Conservation (phyloP, 2,797 vertebrate genomes). For the Discoglossus pictus region DNA sequence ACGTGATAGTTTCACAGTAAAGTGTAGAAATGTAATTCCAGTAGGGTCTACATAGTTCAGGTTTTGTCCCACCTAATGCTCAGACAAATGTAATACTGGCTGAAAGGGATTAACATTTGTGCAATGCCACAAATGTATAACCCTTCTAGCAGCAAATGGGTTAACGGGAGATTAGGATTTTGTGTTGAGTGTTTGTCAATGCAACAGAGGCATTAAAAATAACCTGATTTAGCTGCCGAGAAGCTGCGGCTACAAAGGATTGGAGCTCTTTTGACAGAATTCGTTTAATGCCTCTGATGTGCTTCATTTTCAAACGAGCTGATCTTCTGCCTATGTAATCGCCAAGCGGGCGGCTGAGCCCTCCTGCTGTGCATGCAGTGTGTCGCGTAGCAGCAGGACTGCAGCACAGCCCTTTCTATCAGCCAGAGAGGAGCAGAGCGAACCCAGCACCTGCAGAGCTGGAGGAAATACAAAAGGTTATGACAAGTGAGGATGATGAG, state of each 20-base stretch:
- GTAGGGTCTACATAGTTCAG: slow-evolving; percentile 7
- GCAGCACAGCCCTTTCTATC: slow-evolving; percentile 45
- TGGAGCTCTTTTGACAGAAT: slow-evolving; percentile 32
- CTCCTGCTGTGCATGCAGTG: slow-evolving; percentile 37
- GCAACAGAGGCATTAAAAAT: slow-evolving; percentile 1
- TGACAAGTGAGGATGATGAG: slow-evolving; percentile 22
- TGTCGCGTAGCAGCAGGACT: slow-evolving; percentile 35
- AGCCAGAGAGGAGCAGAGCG: slow-evolving; percentile 33
- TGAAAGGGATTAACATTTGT: slow-evolving; percentile 4
- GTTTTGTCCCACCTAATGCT: neutral
- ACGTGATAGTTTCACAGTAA: too few relatives aligned
- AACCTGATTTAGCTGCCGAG: slow-evolving; percentile 19
- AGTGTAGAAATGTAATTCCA: too few relatives aligned
- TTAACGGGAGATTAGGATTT: slow-evolving; percentile 21
- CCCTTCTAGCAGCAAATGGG: neutral
- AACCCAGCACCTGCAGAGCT: slow-evolving; percentile 19
- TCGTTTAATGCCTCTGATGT: slow-evolving; percentile 47
- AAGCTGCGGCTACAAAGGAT: slow-evolving; percentile 32
- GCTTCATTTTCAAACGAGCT: slow-evolving; percentile 40
- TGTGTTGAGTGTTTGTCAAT: slow-evolving; percentile 13
- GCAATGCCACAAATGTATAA: neutral
- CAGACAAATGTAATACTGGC: slow-evolving; percentile 4
- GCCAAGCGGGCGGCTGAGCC: slow-evolving; percentile 30
- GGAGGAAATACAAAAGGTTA: slow-evolving; percentile 30
- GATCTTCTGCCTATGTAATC: slow-evolving; percentile 43